Percentiles rank a stretch among this genome's conserved stretches.
phyloP scores from a whole-genome alignment of 2,888 invertebrate species.

The Lomographa bimaculata region DNA sequence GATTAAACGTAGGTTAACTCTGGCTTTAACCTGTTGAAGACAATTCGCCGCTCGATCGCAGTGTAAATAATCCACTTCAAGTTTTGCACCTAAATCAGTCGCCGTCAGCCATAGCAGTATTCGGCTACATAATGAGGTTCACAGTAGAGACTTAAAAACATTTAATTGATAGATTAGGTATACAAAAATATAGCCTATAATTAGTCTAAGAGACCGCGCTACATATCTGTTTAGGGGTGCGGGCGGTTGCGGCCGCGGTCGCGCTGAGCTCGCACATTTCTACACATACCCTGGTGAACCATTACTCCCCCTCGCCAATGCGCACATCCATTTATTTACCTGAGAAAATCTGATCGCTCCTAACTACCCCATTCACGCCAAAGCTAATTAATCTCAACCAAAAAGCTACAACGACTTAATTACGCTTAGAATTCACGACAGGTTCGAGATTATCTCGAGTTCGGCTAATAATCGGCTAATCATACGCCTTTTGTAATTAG shows the following conservation, averaged over 20 bases:
- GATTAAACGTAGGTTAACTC: too few species aligned
- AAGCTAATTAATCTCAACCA: slow-evolving; percentile 50
- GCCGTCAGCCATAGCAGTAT: too few species aligned
- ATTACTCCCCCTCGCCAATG: slow-evolving; percentile 45
- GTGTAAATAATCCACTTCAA: too few species aligned
- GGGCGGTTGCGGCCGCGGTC: slow-evolving; percentile 32
- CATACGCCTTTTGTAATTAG: slow-evolving; percentile 47
- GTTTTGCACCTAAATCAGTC: too few species aligned
- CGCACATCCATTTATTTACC: slow-evolving; percentile 41
- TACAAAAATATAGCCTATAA: too few species aligned
- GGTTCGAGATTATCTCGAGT: slow-evolving; percentile 44
- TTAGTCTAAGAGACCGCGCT: too few species aligned
- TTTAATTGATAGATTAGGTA: too few species aligned
- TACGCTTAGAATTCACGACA: slow-evolving; percentile 48
- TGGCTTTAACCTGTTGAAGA: too few species aligned
- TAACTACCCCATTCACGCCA: slow-evolving; percentile 42
- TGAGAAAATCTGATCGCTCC: slow-evolving; percentile 38
- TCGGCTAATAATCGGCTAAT: slow-evolving; percentile 44
- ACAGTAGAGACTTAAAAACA: too few species aligned
- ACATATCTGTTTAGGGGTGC: too few species aligned
- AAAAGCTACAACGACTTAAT: slow-evolving; percentile 45
- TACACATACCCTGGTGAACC: slow-evolving; percentile 39
- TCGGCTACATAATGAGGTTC: too few species aligned
- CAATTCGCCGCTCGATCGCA: too few species aligned
- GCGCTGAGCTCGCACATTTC: slow-evolving; percentile 50